These are phyloP conservation scores for Halisarca cf. caerulea DNA, from an alignment of 37 sponge, comb jelly and placozoan genomes.

Conservation along the genomic window DNA sequence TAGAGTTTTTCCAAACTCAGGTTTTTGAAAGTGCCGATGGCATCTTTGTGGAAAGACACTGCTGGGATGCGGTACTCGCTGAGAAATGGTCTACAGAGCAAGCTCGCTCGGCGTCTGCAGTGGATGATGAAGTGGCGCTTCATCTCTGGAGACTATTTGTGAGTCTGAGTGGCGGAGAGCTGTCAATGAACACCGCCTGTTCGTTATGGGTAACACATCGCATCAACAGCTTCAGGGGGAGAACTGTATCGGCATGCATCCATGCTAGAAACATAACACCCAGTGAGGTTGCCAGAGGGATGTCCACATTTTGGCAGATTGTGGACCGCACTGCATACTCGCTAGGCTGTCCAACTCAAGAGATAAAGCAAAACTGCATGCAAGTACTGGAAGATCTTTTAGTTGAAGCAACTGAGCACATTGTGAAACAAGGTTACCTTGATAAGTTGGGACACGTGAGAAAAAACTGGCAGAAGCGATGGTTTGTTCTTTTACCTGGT, in stretches of 20 bases:
- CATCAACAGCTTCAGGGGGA: slow-evolving; percentile 58
- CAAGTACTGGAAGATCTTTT: not conserved
- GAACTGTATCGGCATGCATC: not conserved
- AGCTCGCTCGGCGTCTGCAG: not conserved
- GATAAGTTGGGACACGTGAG: slow-evolving; percentile 24
- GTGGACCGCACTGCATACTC: not conserved
- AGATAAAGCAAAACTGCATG: not conserved
- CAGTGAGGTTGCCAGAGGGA: not conserved
- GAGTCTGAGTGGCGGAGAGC: not conserved
- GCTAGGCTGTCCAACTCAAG: not conserved
- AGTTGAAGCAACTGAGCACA: not conserved
- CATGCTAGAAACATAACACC: not conserved
- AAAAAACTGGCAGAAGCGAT: slow-evolving; percentile 13
- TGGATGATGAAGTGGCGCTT: not conserved
- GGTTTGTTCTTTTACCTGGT: slow-evolving; percentile 18
- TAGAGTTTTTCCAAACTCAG: too few species aligned
- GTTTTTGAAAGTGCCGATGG: not conserved
- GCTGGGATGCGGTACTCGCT: not conserved
- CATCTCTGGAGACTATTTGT: not conserved
- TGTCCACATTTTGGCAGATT: not conserved
- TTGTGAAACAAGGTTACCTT: slow-evolving; percentile 10
- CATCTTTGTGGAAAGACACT: not conserved
- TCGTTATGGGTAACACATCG: slow-evolving; percentile 32
- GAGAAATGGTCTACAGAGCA: not conserved
- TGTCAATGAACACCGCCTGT: too few species aligned